phyloP scores from a whole-genome alignment of 2,113 vertebrate genomes.

The Ophthalmolycus amberensis region DNA sequence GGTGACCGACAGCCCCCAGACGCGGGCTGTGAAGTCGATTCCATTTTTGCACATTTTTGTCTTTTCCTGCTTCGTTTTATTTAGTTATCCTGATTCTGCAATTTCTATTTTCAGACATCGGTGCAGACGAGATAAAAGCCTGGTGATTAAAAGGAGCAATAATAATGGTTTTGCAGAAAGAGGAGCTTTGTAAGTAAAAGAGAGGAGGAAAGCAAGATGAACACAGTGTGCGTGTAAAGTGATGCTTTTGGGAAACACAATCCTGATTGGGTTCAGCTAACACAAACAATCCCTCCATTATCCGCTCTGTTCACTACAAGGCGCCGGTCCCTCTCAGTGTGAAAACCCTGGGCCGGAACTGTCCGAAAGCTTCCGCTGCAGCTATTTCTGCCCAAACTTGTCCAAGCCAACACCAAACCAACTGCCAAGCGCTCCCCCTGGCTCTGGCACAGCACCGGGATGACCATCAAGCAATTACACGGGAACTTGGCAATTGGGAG shows the following conservation, averaged over 20 bases:
- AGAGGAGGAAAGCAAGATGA: not conserved
- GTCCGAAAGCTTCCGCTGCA: constrained; percentile 64
- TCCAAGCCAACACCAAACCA: constrained; percentile 59
- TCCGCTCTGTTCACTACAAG: constrained; percentile 58
- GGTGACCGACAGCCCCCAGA: constrained; percentile 5
- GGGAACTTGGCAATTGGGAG: constrained; percentile 77
- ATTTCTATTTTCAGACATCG: constrained; percentile 67
- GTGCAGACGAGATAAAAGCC: constrained; percentile 52
- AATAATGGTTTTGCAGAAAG: constrained; percentile 42
- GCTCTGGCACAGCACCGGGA: constrained; percentile 65
- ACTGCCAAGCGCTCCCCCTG: constrained; percentile 55
- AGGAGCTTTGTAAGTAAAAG: not conserved
- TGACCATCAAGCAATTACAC: constrained; percentile 83
- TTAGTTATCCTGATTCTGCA: constrained; percentile 31
- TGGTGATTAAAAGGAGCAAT: constrained; percentile 40
- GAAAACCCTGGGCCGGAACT: constrained; percentile 59
- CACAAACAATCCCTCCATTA: constrained; percentile 69
- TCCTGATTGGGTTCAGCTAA: constrained; percentile 52
- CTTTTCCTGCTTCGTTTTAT: constrained; percentile 13
- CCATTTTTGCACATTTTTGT: not conserved
- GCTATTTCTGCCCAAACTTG: constrained; percentile 61
- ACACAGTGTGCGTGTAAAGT: constrained; percentile 45
- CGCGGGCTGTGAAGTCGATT: not conserved
- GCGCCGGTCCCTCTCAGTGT: constrained; percentile 45
- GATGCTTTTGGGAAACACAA: constrained; percentile 58